Conservation (phyloP, 1,140 invertebrate genomes). For the Neodiprion virginianus region DNA sequence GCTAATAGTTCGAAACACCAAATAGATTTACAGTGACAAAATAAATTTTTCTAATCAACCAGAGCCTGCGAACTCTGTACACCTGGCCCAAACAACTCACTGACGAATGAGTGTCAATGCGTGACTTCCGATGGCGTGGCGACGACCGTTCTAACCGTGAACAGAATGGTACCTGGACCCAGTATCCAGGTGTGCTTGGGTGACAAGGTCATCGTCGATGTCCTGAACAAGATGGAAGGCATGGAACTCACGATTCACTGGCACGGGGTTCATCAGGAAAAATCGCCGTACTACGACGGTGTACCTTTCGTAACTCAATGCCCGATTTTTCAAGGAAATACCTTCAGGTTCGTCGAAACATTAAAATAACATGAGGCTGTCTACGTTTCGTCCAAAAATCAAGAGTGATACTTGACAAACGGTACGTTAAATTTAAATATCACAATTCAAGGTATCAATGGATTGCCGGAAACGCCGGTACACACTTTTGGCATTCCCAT, state of each 20-base stretch:
- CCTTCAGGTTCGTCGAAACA: slow-evolving; percentile 69
- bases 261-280: slow-evolving; percentile 84
- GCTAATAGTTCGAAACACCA: background rate
- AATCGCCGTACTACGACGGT: slow-evolving; percentile 88
- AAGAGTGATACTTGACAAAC: background rate
- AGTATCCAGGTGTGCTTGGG: slow-evolving; percentile 86
- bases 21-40: background rate
- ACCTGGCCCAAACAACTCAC: slow-evolving; percentile 78
- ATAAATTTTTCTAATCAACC: slow-evolving; percentile 8
- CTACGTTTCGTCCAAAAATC: background rate
- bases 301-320: slow-evolving; percentile 91
- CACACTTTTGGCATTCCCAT: slow-evolving; percentile 92
- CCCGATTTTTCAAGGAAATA: slow-evolving; percentile 83
- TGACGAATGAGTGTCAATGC: slow-evolving; percentile 81
- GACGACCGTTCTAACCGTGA: slow-evolving; percentile 78
- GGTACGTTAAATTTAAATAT: background rate
- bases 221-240: slow-evolving; percentile 81
- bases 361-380: slow-evolving; percentile 10
- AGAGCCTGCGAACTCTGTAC: slow-evolving; percentile 86
- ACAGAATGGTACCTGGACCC: slow-evolving; percentile 86
- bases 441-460: slow-evolving; percentile 73
- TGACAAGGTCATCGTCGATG: slow-evolving; percentile 85
- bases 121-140: slow-evolving; percentile 82
- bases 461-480: slow-evolving; percentile 75
- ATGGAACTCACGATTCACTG: slow-evolving; percentile 87